A percentile compares a stretch with the other conserved stretches of the same genome.
Evolutionary conservation across 2,888 invertebrate genomes (phyloP).

Genomic region (Pelosia muscerda): DNA sequence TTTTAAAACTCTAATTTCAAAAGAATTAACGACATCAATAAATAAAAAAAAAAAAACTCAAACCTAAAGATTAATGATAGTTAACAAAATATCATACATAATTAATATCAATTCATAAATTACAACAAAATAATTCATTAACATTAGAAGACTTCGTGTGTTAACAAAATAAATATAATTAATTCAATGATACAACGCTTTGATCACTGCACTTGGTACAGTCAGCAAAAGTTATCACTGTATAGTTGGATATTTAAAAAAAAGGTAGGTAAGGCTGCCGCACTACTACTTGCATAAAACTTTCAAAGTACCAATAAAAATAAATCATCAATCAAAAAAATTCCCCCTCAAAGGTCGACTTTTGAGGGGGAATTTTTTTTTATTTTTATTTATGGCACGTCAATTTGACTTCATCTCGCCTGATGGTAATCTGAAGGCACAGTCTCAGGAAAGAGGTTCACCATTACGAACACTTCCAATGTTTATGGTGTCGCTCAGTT

Average conservation of each 20-base stretch:
- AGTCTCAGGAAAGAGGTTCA: no score
- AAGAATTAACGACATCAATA: background rate
- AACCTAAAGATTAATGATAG: background rate
- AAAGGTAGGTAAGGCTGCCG: background rate
- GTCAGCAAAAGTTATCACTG: background rate
- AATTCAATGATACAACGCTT: conserved; percentile 17
- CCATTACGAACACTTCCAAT: no score
- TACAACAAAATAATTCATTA: conserved; percentile 33
- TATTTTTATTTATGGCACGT: no score
- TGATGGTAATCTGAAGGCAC: no score
- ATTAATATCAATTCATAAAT: conserved; percentile 27
- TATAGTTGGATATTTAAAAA: background rate
- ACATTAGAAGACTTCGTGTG: conserved; percentile 30
- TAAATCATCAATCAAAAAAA: no score
- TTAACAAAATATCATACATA: conserved; percentile 1
- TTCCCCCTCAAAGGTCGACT: no score
- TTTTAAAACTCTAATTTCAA: background rate
- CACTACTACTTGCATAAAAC: background rate
- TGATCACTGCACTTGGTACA: conserved; percentile 13
- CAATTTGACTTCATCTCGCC: no score
- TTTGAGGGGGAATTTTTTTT: background rate
- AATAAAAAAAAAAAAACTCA: background rate
- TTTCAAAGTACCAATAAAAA: no score
- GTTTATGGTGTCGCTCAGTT: no score
- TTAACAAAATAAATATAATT: conserved; percentile 25